Evolutionary conservation across 2,797 vertebrate species (phyloP), one percentile per base, ranked within the genome.

Genomic region (Pantherophis vulpinus): DNA sequence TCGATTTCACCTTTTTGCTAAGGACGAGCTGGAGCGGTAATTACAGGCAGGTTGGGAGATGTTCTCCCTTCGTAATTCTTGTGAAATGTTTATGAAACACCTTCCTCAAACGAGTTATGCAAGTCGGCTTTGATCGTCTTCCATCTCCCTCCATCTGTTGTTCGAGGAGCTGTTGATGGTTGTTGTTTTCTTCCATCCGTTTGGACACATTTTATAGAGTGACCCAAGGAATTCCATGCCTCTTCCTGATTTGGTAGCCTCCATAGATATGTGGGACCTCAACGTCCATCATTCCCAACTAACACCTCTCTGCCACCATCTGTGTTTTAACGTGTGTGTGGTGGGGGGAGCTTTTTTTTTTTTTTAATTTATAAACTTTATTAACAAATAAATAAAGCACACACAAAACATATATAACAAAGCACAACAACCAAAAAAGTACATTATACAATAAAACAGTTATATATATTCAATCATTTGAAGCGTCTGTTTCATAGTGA

Each of bases 11-110:
- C 95, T 96, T 94, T 96, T 94, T 96, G 96, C 97, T 97, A 96
- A 94, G 95, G 96, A 98, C 96, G 96, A 97, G 95, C 92, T 97
- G 95, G 97, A 96, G 95, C 96, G 97, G 96, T 98, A 98, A 98
- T 98, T 98, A 97, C 97, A 98, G 98, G 97, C 98, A 98, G 97
- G 98, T 98, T 95, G 97, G 97, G 98, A 98, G 98, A 97, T 96
- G 98, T 98, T 97, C 96, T 95, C 1, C 89, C 98, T 97, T 97
- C 98, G 97, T 98, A 97, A 98, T 96, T 95, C 97, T 98, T 98
- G 97, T 98, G 98, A 98, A 98, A 98, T 98, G 98, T 98, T 98
- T 98, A 98, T 98, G 98, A 98, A 98, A 98, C 97, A 98, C 96
- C 98, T 98, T 98, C 97, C 97, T 97, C 97, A 98, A 98, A 98